These are phyloP conservation scores for Champsocephalus esox DNA, from an alignment of 2,797 vertebrate species.

Conservation along the genomic window DNA sequence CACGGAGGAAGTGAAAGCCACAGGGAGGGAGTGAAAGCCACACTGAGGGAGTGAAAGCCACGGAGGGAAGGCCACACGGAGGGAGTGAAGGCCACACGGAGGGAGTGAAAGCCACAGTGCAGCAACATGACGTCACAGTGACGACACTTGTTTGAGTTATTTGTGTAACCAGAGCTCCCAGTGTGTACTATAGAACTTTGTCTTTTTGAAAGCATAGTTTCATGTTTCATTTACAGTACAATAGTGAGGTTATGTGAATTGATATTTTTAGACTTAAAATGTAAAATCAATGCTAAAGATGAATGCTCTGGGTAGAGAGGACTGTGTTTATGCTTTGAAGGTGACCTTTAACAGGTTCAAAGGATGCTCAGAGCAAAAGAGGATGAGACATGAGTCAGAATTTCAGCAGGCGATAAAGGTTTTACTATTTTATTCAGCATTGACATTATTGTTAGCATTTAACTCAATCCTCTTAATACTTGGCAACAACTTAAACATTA, in stretches of 20 bases:
- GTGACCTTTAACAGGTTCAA: slow-evolving; percentile 66
- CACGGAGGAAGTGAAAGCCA: too few relatives aligned
- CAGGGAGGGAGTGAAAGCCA: too few relatives aligned
- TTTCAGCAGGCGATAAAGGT: slow-evolving; percentile 13
- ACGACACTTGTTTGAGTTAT: background rate
- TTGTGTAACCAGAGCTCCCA: background rate
- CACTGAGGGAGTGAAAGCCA: too few relatives aligned
- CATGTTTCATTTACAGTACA: background rate
- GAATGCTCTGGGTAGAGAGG: background rate
- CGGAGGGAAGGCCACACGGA: too few relatives aligned
- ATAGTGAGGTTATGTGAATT: too few relatives aligned
- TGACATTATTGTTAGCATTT: background rate
- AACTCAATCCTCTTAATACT: background rate
- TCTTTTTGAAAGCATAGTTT: background rate
- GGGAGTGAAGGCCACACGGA: too few relatives aligned
- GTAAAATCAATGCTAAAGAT: background rate
- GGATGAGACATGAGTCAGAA: background rate
- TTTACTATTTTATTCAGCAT: background rate
- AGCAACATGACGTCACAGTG: too few relatives aligned
- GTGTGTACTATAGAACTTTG: background rate
- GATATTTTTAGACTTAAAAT: background rate
- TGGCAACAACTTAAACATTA: background rate
- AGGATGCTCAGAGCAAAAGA: slow-evolving; percentile 30
- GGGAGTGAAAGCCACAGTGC: too few relatives aligned
- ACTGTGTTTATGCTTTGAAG: slow-evolving; percentile 51